Percentiles rank a stretch among this genome's conserved stretches.
Conservation (phyloP, 2,113 vertebrate species). For the Tragelaphus strepsiceros region DNA sequence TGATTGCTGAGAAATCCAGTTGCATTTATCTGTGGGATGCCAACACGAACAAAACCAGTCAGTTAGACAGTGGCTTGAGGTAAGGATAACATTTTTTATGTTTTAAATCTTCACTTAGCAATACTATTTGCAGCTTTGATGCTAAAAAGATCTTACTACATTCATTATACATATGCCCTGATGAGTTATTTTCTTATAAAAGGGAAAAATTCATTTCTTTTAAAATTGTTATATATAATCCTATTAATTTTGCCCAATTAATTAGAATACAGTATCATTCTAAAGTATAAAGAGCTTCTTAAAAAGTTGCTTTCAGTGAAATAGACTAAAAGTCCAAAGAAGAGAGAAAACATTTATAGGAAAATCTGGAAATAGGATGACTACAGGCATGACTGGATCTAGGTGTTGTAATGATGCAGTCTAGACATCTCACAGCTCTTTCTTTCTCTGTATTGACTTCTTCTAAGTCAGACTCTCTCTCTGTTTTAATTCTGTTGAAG, state of each 20-base stretch:
- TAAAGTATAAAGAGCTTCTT: neutral
- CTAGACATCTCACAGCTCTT: neutral
- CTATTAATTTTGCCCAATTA: neutral
- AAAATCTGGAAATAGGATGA: neutral
- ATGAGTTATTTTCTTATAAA: constrained; percentile 1
- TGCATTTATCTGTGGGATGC: constrained; percentile 93
- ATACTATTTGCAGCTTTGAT: constrained; percentile 1
- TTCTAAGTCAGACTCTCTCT: neutral
- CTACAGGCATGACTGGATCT: neutral
- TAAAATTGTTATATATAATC: neutral
- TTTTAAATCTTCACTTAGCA: constrained; percentile 31
- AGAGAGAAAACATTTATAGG: neutral
- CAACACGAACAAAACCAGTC: constrained; percentile 92
- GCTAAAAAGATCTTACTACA: neutral
- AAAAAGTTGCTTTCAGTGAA: neutral
- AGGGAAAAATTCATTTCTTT: neutral
- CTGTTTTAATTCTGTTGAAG: neutral
- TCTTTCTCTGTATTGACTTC: neutral
- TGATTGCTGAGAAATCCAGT: constrained; percentile 94
- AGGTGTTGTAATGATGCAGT: neutral
- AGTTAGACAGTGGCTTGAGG: constrained; percentile 95
- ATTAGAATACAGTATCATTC: constrained; percentile 26
- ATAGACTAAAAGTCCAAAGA: neutral
- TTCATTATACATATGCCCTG: neutral
- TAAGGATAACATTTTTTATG: constrained; percentile 65